A percentile compares a stretch with the other conserved stretches of the same genome.
Conservation (phyloP, 2,113 vertebrate genomes). For the Mormyrus lacerda region DNA sequence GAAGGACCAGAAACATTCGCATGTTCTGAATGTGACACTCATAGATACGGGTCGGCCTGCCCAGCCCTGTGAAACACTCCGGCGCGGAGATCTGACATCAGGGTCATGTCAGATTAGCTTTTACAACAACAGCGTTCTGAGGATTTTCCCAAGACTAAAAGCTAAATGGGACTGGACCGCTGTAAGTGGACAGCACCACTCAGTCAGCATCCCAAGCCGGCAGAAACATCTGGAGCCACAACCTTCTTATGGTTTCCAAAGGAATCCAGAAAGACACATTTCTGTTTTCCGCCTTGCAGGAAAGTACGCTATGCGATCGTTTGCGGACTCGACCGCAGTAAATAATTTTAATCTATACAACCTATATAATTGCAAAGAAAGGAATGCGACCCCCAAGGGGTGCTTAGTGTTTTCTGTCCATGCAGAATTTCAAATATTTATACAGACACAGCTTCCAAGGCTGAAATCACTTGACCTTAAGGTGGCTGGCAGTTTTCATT, state of each 20-base stretch:
- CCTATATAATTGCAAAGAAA: not conserved
- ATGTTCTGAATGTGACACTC: not conserved
- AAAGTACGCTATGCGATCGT: not conserved
- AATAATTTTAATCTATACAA: constrained; percentile 6
- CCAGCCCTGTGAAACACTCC: not conserved
- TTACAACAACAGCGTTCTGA: constrained; percentile 1
- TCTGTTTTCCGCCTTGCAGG: not conserved
- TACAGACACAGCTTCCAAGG: constrained; percentile 1
- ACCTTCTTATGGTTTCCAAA: not conserved
- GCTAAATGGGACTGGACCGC: not conserved
- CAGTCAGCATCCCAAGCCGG: not conserved
- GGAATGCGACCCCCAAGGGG: not conserved
- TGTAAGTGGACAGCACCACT: not conserved
- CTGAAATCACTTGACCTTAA: constrained; percentile 6
- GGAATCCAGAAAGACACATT: not conserved
- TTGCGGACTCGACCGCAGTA: not conserved
- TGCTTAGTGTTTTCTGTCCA: constrained; percentile 8
- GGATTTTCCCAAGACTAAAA: constrained; percentile 11
- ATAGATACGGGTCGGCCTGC: not conserved
- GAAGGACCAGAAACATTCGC: not conserved
- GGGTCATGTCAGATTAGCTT: not conserved
- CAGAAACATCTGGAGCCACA: not conserved
- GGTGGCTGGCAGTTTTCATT: constrained; percentile 7
- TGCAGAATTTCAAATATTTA: constrained; percentile 25
- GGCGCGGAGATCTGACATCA: not conserved